Conservation (phyloP, 1,140 invertebrate genomes). For the Lasaia peninsularis region DNA sequence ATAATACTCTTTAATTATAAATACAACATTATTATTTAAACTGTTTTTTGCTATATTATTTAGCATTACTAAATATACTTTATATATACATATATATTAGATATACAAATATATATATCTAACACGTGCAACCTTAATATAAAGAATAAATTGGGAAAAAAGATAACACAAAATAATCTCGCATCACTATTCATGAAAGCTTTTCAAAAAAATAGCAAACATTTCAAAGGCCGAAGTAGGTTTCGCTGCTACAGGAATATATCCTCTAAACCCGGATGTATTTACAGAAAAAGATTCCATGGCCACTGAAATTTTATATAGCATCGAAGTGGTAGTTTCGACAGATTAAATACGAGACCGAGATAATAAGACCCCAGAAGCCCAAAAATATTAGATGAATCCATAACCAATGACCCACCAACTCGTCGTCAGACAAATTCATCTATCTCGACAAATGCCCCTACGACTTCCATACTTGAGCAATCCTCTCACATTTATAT, state of each 20-base stretch:
- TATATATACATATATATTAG: too few species aligned
- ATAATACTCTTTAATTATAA: too few species aligned
- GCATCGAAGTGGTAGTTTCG: not conserved
- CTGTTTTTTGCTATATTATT: too few species aligned
- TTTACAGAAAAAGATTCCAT: not conserved
- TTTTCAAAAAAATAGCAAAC: slow-evolving; percentile 29
- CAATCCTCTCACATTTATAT: too few species aligned
- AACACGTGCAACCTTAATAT: slow-evolving; percentile 32
- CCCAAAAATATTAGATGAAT: too few species aligned
- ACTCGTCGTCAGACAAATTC: too few species aligned
- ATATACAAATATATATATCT: too few species aligned
- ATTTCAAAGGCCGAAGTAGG: slow-evolving; percentile 9
- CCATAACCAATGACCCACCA: too few species aligned
- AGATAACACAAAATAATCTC: slow-evolving; percentile 2
- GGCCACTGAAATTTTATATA: not conserved
- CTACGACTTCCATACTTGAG: too few species aligned
- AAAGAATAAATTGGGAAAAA: slow-evolving; percentile 19
- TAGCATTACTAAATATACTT: too few species aligned
- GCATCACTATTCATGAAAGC: slow-evolving; percentile 29
- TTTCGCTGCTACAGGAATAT: not conserved
- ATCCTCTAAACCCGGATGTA: slow-evolving; percentile 12
- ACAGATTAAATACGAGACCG: not conserved
- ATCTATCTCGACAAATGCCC: not conserved
- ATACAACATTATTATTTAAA: too few species aligned
- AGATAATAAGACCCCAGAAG: not conserved